Base-by-base conservation (phyloP, 2,888 invertebrate genomes). In the Harpagoxenus sublaevis region DNA sequence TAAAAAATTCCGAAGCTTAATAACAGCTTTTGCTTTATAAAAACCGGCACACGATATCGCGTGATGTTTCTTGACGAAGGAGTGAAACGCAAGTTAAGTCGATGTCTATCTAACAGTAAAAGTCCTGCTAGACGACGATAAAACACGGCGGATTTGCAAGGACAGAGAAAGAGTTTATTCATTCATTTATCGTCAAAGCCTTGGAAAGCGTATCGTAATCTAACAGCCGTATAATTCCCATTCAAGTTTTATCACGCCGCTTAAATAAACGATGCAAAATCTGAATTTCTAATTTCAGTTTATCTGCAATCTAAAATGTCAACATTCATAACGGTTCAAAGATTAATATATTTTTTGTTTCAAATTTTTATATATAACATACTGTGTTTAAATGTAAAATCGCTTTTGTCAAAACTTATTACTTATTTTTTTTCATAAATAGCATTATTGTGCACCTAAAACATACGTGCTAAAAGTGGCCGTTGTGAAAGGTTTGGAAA, bases 111-210 rank as follows among this genome's bases (percentile, higher is more conserved):
- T 92, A 92, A 92, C 92, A 92, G 92, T 92, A 92, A 92, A 93
- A 92, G 92, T 91, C 91, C 92, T 87, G 91, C 90, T 92, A 92
- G 87, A 87, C 84, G 89, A 85, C 83, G 90, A 90, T 88, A 91
- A 92, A 91, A 71, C 23, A 10, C 60, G 28, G 8, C 18, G 51
- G 39, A 62, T 81, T 60, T 63, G 35, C 18, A 62, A 73, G 39
- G 23, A 81, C 73, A 31, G 79, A 81, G 48, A 81, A 48, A 48
- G 31, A 70, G 23, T 81, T 73, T 42, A 68, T 39, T 60, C 28
- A 65, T 57, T 68, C 70, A 71, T 55, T 71, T 75, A 48, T 75
- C 75, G 23, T 65, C 35, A 12, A 42, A 70, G n/a, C 12, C 31
- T n/a, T 78, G 70, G 55, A 78, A 70, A 57, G 55, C 31, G 55